Base-by-base conservation (phyloP, 37 sponge, comb jelly and placozoan species). In the Oopsacas minuta region DNA sequence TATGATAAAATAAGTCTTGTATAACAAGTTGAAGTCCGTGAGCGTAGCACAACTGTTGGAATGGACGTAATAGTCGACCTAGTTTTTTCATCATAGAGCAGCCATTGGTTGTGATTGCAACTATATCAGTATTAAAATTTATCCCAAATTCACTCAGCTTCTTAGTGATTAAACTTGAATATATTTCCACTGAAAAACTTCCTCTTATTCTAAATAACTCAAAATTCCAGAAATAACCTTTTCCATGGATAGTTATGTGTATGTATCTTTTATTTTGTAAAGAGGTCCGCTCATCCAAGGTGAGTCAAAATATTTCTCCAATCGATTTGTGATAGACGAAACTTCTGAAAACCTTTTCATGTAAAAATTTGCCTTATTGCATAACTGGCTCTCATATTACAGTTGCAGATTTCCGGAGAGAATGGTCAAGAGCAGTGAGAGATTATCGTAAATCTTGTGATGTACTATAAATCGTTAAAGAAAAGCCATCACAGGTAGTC, bases 381-480 rank as follows among this genome's bases (percentile, higher is more conserved):
- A 61, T 61, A 32, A 61, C 75, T 61, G 28, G 28, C 30, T 61
- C 75, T 61, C 75, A 32, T 25, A 61, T 61, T 3, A 10, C 30
- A n/a, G 75, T 61, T 10, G 30, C 30, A 61, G 75, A 61, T 61
- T 61, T 61, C 20, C 32, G 75, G 20, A 61, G 28, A 61, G 75
- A 61, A n/a, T 61, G 75, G 7, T 34, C 75, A 32, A 61, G 75
- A 32, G 75, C 75, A 3, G 75, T 61, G 30, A 61, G 75, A 61
- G 7, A 61, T 61, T 61, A 32, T n/a, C 75, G 75, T 61, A 61
- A 61, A n/a, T 61, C 75, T n/a, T 61, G 7, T 42, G 75, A 61
- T 34, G 22, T 61, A 20, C 22, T 61, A 61, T 32, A 61, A 25
- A 61, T 61, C 30, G 7, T 61, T 32, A 61, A 61, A 61, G 75